Evolutionary conservation across 2,888 invertebrate species (phyloP).

Genomic region (Serripes groenlandicus): DNA sequence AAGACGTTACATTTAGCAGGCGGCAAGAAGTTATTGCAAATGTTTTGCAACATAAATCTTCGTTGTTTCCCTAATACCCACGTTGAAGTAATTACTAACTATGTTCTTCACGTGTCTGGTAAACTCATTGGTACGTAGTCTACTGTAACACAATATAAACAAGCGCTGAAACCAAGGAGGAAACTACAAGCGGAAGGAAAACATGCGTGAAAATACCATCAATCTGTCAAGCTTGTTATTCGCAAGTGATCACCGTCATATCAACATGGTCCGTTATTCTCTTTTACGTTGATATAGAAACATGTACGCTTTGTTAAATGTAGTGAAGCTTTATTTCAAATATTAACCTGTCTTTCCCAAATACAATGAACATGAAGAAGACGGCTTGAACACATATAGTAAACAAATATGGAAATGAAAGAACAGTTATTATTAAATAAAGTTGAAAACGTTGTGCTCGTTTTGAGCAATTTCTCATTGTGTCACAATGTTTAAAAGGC

Average conservation of each 20-base stretch:
- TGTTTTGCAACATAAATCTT: constrained; percentile 32
- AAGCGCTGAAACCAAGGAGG: constrained; percentile 33
- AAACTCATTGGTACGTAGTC: constrained; percentile 48
- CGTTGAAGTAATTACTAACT: constrained; percentile 31
- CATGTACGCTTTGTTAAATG: too few species aligned
- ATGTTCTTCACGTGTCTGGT: constrained; percentile 35
- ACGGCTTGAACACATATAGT: too few species aligned
- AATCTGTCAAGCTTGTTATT: constrained; percentile 56
- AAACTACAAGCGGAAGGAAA: constrained; percentile 49
- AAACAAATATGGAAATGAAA: too few species aligned
- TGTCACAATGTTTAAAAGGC: too few species aligned
- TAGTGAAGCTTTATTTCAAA: too few species aligned
- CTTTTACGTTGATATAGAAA: too few species aligned
- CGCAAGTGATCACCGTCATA: neutral
- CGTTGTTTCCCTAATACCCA: constrained; percentile 24
- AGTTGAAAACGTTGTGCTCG: too few species aligned
- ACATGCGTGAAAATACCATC: constrained; percentile 49
- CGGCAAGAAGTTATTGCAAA: constrained; percentile 15
- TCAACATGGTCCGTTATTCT: too few species aligned
- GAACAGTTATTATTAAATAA: too few species aligned
- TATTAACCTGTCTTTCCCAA: too few species aligned
- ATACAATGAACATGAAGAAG: too few species aligned
- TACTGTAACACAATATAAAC: constrained; percentile 61
- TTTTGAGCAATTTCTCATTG: too few species aligned
- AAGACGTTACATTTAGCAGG: neutral